Percentiles rank a stretch among this genome's conserved stretches.
Conservation (phyloP, 2,797 vertebrate genomes). For the Peromyscus attwateri region DNA sequence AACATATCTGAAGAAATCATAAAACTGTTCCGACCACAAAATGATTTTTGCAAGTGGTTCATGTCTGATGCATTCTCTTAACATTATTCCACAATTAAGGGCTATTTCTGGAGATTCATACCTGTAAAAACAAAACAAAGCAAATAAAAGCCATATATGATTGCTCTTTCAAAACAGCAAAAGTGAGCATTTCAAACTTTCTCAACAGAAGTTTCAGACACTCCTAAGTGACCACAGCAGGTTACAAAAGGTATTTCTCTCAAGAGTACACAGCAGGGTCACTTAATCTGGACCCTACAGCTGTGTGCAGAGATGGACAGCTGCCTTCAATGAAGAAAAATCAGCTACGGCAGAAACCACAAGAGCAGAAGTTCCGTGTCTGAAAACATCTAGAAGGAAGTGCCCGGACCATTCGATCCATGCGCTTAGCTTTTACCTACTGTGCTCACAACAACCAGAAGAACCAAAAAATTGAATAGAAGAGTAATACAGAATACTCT, state of each 20-base stretch:
- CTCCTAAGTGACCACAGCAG: not conserved
- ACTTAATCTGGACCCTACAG: not conserved
- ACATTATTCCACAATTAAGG: constrained; percentile 98
- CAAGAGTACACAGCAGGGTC: not conserved
- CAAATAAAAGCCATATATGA: constrained; percentile 43
- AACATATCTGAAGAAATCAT: constrained; percentile 99
- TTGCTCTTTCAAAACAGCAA: constrained; percentile 21
- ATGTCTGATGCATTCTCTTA: constrained; percentile 97
- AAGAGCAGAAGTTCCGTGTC: not conserved
- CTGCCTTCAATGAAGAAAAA: not conserved
- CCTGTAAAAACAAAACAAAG: constrained; percentile 85
- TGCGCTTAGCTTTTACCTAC: not conserved
- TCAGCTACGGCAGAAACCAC: not conserved
- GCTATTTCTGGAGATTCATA: constrained; percentile 98
- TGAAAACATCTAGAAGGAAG: not conserved
- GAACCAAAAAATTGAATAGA: constrained; percentile 9
- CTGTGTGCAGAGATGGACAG: not conserved
- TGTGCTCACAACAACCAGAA: not conserved
- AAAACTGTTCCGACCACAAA: constrained; percentile 97
- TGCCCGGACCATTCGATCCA: not conserved
- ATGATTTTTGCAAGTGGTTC: constrained; percentile 98
- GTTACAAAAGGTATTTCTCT: not conserved
- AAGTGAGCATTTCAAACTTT: not conserved
- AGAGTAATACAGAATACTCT: not conserved
- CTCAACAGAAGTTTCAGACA: not conserved